phyloP scores from a whole-genome alignment of 1,140 invertebrate species.

The Goniozus legneri region DNA sequence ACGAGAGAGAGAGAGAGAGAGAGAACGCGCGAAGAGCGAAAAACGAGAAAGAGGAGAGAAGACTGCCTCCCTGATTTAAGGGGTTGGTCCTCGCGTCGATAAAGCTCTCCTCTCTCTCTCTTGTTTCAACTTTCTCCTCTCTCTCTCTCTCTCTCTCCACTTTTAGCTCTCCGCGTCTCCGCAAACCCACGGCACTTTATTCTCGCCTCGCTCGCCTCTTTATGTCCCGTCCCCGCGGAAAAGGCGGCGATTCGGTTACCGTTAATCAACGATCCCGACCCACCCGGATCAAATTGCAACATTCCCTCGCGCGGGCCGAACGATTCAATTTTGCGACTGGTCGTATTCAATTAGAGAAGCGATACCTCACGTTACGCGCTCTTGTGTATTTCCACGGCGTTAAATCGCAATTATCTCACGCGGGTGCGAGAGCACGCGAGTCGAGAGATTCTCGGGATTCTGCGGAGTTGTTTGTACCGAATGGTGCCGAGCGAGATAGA shows the following conservation, averaged over 20 bases:
- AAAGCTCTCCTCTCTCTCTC: slow-evolving; percentile 16
- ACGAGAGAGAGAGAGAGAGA: neutral
- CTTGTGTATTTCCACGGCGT: slow-evolving; percentile 6
- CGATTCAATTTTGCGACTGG: too few species aligned
- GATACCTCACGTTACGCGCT: too few species aligned
- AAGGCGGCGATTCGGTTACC: slow-evolving; percentile 18
- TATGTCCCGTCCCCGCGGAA: slow-evolving; percentile 17
- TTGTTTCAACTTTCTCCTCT: slow-evolving; percentile 9
- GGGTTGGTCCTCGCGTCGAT: slow-evolving; percentile 30
- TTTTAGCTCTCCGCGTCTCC: neutral
- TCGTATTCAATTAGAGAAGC: too few species aligned
- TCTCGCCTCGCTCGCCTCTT: slow-evolving; percentile 4
- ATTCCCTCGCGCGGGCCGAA: too few species aligned
- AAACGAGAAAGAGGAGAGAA: neutral
- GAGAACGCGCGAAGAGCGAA: slow-evolving; percentile 4
- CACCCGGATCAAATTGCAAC: too few species aligned
- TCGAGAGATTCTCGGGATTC: too few species aligned
- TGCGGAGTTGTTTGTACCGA: too few species aligned
- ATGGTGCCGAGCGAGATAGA: too few species aligned
- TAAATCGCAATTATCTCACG: slow-evolving; percentile 1
- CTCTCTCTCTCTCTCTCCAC: neutral
- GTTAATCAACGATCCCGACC: slow-evolving; percentile 9
- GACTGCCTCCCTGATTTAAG: slow-evolving; percentile 29
- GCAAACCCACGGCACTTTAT: neutral
- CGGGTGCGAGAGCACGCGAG: slow-evolving; percentile 7